phyloP scores from a whole-genome alignment of 2,797 vertebrate genomes.

The Coilia nasus region DNA sequence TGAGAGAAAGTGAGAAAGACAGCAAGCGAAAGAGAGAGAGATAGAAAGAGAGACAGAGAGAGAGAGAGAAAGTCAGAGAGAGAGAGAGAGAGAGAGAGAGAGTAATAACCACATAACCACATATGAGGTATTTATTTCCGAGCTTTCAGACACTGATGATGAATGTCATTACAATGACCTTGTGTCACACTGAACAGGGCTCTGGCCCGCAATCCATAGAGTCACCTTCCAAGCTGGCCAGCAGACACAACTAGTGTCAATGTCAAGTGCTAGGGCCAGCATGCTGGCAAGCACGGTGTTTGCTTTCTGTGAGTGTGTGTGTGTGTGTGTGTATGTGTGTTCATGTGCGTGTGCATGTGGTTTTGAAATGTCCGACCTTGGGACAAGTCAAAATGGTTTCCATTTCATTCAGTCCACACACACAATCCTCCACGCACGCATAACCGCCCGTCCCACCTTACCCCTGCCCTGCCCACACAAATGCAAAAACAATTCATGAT shows the following conservation, averaged over 20 bases:
- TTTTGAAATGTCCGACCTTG: background rate
- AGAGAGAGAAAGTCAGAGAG: background rate
- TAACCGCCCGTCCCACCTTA: background rate
- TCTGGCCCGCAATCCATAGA: no score
- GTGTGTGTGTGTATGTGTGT: background rate
- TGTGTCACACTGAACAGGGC: no score
- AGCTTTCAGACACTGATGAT: no score
- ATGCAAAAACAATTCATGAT: background rate
- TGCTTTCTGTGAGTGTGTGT: background rate
- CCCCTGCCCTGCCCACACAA: background rate
- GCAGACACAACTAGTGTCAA: slow-evolving; percentile 3
- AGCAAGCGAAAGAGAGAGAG: background rate
- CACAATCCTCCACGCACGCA: background rate
- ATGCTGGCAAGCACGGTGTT: background rate
- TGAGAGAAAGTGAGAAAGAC: background rate
- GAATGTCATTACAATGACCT: no score
- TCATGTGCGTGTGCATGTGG: background rate
- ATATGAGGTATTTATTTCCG: no score
- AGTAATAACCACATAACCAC: no score
- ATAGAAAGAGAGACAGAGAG: background rate
- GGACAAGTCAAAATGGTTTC: slow-evolving; percentile 8
- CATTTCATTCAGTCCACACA: slow-evolving; percentile 5
- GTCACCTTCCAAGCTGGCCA: background rate
- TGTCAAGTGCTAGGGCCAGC: background rate
- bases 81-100: background rate